Conservation (phyloP, 2,113 vertebrate genomes). For the Nesogale talazaci region DNA sequence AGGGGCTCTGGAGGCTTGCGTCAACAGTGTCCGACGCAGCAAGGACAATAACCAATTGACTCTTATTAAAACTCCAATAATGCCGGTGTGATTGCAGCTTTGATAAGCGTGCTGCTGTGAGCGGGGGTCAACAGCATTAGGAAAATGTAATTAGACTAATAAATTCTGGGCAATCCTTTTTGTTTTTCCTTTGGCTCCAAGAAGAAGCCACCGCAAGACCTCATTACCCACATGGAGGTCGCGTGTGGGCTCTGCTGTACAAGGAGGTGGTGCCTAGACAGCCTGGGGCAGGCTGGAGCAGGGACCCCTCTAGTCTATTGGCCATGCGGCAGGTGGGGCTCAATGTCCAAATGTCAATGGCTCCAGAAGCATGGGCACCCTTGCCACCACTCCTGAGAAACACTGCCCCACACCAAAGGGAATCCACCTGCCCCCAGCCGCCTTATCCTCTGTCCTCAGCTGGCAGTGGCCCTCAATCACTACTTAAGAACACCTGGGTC, state of each 20-base stretch:
- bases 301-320: fast-evolving
- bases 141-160: constrained; percentile 84
- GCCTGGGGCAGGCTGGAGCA: background rate
- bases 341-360: fast-evolving
- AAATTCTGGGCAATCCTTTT: constrained; percentile 74
- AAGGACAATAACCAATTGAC: constrained; percentile 71
- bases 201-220: background rate
- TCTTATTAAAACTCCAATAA: constrained; percentile 77
- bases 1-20: background rate
- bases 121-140: constrained; percentile 78
- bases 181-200: background rate
- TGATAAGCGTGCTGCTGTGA: constrained; percentile 66
- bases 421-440: background rate
- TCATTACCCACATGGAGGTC: background rate
- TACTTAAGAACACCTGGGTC: background rate
- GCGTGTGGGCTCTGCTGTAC: fast-evolving
- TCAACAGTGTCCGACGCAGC: background rate
- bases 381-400: background rate
- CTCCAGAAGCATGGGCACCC: background rate
- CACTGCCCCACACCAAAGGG: background rate
- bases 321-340: fast-evolving
- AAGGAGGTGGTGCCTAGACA: background rate
- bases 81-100: constrained; percentile 60
- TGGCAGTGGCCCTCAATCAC: background rate
- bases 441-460: background rate